Evolutionary conservation across 2,113 vertebrate genomes (phyloP).

Genomic region (human (Homo sapiens)): DNA sequence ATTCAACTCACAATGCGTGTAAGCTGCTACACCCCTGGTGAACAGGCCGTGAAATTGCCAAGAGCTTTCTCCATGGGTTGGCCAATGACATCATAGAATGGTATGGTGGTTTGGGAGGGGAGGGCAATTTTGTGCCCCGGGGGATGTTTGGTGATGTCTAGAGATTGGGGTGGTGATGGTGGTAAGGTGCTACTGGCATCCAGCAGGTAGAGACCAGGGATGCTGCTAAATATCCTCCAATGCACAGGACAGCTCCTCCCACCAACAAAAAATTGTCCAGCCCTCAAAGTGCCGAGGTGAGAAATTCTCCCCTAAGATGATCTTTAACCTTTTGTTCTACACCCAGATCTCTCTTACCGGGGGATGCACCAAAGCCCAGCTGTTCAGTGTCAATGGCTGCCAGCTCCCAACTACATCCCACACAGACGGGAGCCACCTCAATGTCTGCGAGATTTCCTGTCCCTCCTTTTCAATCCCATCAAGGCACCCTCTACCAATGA

Average conservation of each 20-base stretch:
- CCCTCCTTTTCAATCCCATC: too few species aligned
- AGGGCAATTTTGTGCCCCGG: neutral
- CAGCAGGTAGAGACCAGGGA: neutral
- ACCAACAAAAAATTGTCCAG: neutral
- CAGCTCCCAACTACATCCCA: neutral
- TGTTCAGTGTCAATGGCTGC: neutral
- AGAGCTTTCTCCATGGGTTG: neutral
- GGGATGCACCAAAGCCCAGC: neutral
- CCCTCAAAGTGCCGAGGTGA: neutral
- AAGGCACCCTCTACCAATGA: neutral
- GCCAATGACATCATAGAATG: neutral
- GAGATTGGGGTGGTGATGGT: neutral
- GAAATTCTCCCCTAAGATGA: neutral
- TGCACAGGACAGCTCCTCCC: neutral
- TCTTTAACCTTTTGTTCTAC: neutral
- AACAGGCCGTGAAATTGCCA: neutral
- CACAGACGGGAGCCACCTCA: neutral
- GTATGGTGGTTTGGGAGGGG: accelerated
- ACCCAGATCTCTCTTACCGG: neutral
- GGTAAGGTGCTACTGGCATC: neutral
- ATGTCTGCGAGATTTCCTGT: neutral
- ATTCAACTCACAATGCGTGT: neutral
- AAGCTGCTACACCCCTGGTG: neutral
- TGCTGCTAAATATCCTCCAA: neutral
- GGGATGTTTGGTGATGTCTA: neutral